Evolutionary conservation across 2,888 invertebrate species (phyloP), one percentile per base, ranked within the genome.

Genomic region (Perdita meconis): DNA sequence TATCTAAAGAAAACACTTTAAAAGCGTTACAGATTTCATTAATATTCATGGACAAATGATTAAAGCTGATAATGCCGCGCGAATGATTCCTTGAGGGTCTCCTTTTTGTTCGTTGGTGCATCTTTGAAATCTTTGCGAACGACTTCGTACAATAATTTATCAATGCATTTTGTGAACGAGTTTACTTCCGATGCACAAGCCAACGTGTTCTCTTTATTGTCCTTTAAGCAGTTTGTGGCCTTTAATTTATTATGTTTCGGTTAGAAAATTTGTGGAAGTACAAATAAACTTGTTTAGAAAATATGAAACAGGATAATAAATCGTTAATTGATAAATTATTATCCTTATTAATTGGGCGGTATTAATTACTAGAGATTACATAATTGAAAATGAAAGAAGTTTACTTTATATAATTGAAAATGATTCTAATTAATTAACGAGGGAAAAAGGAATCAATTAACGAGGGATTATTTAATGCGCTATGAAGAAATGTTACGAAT

Each of bases 81-180:
- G 55, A 55, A 55, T 36, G 16, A 16, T 16, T 55, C 55, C 8
- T n/a, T 16, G 55, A 24, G 34, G 16, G 12, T 55, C 13, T 34
- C 34, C 16, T 55, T 55, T 6, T 30, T 34, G n/a, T 16, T 55
- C 34, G 16, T 3, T 36, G 34, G 55, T 26, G 19, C 24, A 13
- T 53, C 26, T 53, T 30, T 53, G 0, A 30, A 8, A 53, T 53
- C 51, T 8, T 53, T 24, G 26, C 51, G 24, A 12, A 55, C 55
- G 0, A 24, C 13, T 16, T 55, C 55, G 34, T 55, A 55, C 55
- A 55, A 16, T 55, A 36, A 55, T 36, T 55, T 55, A 55, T 55
- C 55, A 19, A 55, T 34, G 1, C 55, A 55, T 55, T 55, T 1
- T 4, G 22, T 55, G 16, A 55, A 55, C 16, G 4, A 16, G 1